These are phyloP conservation scores for Acanthococcus lagerstroemiae DNA, from an alignment of 2,888 invertebrate genomes.

Conservation along the genomic window DNA sequence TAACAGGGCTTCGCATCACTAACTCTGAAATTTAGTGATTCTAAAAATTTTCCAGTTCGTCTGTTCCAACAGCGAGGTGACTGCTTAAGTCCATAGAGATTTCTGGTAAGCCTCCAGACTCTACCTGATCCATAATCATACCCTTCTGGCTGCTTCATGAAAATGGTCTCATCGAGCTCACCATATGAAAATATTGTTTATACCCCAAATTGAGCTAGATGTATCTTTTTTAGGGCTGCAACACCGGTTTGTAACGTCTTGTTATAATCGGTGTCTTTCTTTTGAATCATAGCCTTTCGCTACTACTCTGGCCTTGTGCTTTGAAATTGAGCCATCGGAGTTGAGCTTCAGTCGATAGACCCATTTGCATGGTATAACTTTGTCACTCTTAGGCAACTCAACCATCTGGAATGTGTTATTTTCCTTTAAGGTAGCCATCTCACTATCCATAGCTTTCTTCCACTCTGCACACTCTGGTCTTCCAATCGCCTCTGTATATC, in stretches of 20 bases:
- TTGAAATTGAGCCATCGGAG: not conserved
- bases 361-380: conserved; percentile 25
- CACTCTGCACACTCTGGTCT: conserved; percentile 10
- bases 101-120: not conserved
- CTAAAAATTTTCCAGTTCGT: conserved; percentile 38
- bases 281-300: conserved; percentile 17
- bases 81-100: not conserved
- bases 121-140: not conserved
- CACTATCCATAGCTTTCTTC: conserved; percentile 35
- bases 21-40: not conserved
- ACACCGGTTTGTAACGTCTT: too few relatives aligned
- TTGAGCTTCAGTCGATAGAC: conserved; percentile 25
- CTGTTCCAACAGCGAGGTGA: not conserved
- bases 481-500: conserved; percentile 28
- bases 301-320: conserved; percentile 13
- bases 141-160: not conserved
- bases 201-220: too few relatives aligned
- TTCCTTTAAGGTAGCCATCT: conserved; percentile 38
- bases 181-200: too few relatives aligned
- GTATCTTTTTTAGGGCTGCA: too few relatives aligned
- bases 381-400: conserved; percentile 33
- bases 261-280: not conserved
- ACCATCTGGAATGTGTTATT: conserved; percentile 38
- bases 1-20: too few relatives aligned
- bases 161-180: too few relatives aligned